Base-by-base conservation (phyloP, 2,113 vertebrate genomes). In the Sinocyclocheilus maitianheensis region DNA sequence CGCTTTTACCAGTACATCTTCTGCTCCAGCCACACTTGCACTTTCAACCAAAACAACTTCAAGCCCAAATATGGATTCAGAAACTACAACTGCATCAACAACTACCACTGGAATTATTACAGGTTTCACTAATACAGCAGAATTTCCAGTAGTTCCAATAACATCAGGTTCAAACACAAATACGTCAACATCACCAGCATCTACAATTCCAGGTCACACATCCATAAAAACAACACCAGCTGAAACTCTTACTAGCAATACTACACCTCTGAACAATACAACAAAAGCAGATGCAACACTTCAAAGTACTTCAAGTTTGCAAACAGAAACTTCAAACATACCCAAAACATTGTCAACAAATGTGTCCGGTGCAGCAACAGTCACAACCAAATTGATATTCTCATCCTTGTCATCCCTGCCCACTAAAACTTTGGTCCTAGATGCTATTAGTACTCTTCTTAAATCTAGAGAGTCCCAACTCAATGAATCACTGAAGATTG, bases 351-450 rank as follows among this genome's bases (percentile, higher is more conserved):
- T 24, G 0, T 1, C n/a, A 76, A 26, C 1, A 8, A 76, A 26
- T 76, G 20, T 76, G 40, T 26, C 62, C 0, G 40, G 40, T 30
- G 1, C 8, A 18, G 79, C 79, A 81, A 26, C 16, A 26, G 62
- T 81, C 16, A 81, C 40, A 12, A 67, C n/a, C 30, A 71, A 18
- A 24, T 43, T 84, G 1, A 20, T 74, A 67, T 74, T 84, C 20
- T 53, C 34, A 48, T 58, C 24, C 46, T 22, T 37, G 20, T 75
- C 48, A n/a, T 51, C 48, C 22, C 0, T 74, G 4, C 82, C 82
- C 26, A 72, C 7, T 55, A 53, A 84, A 26, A 3, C 3, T 46
- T 22, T 62, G 20, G 53, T 84, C 22, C 20, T 60, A 2, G 30
- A 4, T 75, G 71, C 69, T 14, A 26, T 75, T 34, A 58, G 1